These are phyloP conservation scores for Eurosta solidaginis DNA, from an alignment of 1,140 invertebrate genomes.

Conservation along the genomic window DNA sequence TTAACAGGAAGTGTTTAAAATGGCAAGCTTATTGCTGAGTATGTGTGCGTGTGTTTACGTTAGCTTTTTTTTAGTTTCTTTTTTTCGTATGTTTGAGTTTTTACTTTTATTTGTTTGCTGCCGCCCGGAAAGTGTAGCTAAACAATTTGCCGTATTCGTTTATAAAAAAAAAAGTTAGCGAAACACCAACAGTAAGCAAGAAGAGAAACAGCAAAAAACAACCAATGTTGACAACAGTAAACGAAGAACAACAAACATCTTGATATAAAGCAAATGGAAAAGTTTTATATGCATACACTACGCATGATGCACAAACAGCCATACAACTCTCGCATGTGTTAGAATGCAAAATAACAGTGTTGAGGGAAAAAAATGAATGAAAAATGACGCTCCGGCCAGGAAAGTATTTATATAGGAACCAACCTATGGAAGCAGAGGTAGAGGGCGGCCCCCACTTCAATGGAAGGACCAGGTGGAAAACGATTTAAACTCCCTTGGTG, in stretches of 20 bases:
- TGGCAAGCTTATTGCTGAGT: conserved; percentile 1
- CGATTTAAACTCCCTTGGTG: no score
- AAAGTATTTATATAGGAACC: no score
- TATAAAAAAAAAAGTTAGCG: conserved; percentile 1
- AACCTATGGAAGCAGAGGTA: no score
- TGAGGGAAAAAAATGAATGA: background rate
- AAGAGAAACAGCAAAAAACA: background rate
- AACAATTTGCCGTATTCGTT: conserved; percentile 21
- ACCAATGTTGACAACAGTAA: background rate
- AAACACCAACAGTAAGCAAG: conserved; percentile 18
- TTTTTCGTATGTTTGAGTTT: background rate
- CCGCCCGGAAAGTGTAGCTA: conserved; percentile 24
- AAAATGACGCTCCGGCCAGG: background rate
- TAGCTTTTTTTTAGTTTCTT: background rate
- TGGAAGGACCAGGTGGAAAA: no score
- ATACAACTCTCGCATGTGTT: background rate
- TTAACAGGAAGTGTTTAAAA: background rate
- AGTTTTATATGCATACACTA: conserved; percentile 5
- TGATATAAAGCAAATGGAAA: conserved; percentile 7
- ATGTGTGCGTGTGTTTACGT: background rate
- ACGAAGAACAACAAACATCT: background rate
- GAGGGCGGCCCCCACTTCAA: no score
- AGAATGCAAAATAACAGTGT: no score
- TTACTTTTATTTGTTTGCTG: background rate
- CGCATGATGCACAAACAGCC: background rate